A percentile compares a stretch with the other conserved stretches of the same genome.
Conservation (phyloP, 1,140 invertebrate genomes). For the Wasmannia auropunctata region DNA sequence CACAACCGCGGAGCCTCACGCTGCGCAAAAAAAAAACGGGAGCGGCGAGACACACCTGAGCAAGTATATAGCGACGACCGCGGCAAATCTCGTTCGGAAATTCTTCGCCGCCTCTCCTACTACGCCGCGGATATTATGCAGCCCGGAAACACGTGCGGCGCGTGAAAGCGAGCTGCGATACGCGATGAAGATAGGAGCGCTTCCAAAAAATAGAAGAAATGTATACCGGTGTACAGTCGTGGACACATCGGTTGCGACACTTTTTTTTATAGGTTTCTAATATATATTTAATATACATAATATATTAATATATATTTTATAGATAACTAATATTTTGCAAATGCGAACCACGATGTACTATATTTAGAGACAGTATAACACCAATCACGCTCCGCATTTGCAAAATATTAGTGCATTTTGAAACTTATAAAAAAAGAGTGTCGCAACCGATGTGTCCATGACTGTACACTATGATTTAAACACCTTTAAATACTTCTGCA, state of each 20-base stretch:
- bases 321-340: too few relatives aligned
- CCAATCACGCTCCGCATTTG: too few relatives aligned
- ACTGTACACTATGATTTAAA: background rate
- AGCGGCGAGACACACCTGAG: conserved; percentile 47
- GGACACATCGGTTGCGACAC: too few relatives aligned
- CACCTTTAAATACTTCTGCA: background rate
- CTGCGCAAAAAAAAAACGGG: conserved; percentile 21
- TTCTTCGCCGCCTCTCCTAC: background rate
- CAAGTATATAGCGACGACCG: conserved; percentile 40
- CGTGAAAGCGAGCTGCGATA: background rate
- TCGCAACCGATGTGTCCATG: too few relatives aligned
- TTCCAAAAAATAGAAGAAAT: background rate
- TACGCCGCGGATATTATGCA: background rate
- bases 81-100: background rate
- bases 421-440: too few relatives aligned
- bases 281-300: too few relatives aligned
- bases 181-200: background rate
- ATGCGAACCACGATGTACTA: too few relatives aligned
- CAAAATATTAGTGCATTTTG: too few relatives aligned
- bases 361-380: too few relatives aligned
- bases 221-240: too few relatives aligned
- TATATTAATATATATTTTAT: too few relatives aligned
- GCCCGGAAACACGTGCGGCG: background rate
- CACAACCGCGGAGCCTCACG: conserved; percentile 30
- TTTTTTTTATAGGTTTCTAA: too few relatives aligned